Base-by-base conservation (phyloP, 1,140 invertebrate genomes). In the Paracyclopina nana region DNA sequence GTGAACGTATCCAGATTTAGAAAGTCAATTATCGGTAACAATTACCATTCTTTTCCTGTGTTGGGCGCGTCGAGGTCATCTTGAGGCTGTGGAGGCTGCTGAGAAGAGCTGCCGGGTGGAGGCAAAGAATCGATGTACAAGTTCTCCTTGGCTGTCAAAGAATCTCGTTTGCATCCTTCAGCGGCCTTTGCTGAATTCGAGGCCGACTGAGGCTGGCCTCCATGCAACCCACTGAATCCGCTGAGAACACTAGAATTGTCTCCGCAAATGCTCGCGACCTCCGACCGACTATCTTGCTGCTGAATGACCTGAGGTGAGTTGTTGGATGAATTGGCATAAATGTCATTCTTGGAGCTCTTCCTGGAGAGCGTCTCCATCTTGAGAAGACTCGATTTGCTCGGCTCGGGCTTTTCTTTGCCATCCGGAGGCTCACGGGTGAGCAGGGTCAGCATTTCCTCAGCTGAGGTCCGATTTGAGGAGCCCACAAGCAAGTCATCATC, bases 341-440 rank as follows among this genome's bases (percentile, higher is more conserved):
- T 14, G 29, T 48, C 46, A 48, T 27, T n/a, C 27, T 48, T 48
- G 14, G 46, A 48, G 46, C 29, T 48, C 29, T 48, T 48, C 46
- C 46, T 11, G 5, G 46, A 48, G 22, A 48, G 46, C 9, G 46
- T 29, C 16, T 48, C 46, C 22, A 29, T 14, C 22, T 48, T 48
- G 22, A 26, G 46, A 22, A 20, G 18, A 22, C 18, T 44, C 16
- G 22, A 27, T 20, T 38, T 38, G 34, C 34, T 38, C 3, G 50
- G 50, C 16, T 52, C 50, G 1, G 50, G 50, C 27, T 52, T 52
- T 26, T 52, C 50, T 27, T 52, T 52, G 2, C 50, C 50, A 27
- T 52, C 50, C n/a, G 50, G 50, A 2, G 50, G 50, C 27, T 52
- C 50, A 14, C 50, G 50, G n/a, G 20, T 52, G n/a, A 52, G 25